phyloP scores from a whole-genome alignment of 2,113 vertebrate genomes.

The Sporophila hypoxantha region DNA sequence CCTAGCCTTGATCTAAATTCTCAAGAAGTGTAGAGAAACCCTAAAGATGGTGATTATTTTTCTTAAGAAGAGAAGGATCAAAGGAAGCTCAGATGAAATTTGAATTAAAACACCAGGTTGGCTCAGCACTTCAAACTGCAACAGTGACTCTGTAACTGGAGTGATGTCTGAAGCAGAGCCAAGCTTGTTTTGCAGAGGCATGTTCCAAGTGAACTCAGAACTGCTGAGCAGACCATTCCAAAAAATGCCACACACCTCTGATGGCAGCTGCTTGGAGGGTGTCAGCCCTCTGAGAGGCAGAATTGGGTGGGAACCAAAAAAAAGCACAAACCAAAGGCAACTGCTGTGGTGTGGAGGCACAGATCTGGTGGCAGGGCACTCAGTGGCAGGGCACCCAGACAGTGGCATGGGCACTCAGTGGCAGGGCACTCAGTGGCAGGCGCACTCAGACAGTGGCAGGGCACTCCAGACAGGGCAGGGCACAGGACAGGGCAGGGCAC shows the following conservation, averaged over 20 bases:
- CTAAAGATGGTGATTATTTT: conserved; percentile 3
- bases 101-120: conserved; percentile 17
- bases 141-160: neutral
- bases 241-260: fast-evolving
- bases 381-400: neutral
- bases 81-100: conserved; percentile 26
- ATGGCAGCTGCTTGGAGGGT: neutral
- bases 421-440: neutral
- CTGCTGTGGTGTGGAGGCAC: neutral
- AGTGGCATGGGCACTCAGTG: too few species aligned
- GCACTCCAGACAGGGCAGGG: neutral
- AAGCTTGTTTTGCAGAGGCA: neutral
- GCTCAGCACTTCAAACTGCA: neutral
- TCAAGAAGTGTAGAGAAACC: neutral
- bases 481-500: neutral
- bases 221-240: neutral
- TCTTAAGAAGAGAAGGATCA: conserved; percentile 19
- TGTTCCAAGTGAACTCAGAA: neutral
- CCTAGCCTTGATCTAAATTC: neutral
- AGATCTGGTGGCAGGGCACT: too few species aligned
- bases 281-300: too few species aligned
- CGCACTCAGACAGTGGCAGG: neutral
- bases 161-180: neutral
- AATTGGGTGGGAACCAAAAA: too few species aligned
- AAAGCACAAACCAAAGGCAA: too few species aligned